Percentiles rank a stretch among this genome's conserved stretches.
phyloP scores from a whole-genome alignment of 2,888 invertebrate genomes.

The Pseudococcus longispinus region DNA sequence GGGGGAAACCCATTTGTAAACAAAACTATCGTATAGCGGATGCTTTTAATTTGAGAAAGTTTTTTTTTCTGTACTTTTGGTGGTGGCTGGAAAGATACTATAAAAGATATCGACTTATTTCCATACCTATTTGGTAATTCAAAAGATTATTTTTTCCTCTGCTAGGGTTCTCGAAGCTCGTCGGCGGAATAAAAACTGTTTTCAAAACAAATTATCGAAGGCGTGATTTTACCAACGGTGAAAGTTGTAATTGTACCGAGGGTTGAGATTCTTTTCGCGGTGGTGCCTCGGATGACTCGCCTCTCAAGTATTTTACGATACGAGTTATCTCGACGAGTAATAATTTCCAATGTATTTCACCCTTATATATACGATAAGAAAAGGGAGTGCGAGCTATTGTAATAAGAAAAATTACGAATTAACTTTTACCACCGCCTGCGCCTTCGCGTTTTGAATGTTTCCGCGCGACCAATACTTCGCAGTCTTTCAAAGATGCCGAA shows the following conservation, averaged over 20 bases:
- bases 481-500: neutral
- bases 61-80: neutral
- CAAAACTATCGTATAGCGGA: neutral
- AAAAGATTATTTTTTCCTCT: neutral
- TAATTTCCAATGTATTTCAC: slow-evolving; percentile 32
- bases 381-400: neutral
- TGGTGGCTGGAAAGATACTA: neutral
- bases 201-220: slow-evolving; percentile 33
- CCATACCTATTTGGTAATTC: neutral
- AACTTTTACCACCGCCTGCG: neutral
- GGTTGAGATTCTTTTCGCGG: neutral
- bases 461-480: too few relatives aligned
- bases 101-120: neutral
- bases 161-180: neutral
- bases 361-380: neutral
- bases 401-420: slow-evolving; percentile 27
- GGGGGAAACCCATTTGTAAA: neutral
- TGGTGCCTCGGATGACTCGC: neutral
- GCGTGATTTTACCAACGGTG: slow-evolving; percentile 32
- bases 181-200: neutral
- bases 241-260: slow-evolving; percentile 17
- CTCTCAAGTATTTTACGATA: slow-evolving; percentile 22
- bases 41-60: neutral
- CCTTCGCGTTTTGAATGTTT: neutral
- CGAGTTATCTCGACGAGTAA: slow-evolving; percentile 1